These are phyloP conservation scores for Muscidifurax raptorellus DNA, from an alignment of 1,140 invertebrate species.

Conservation along the genomic window DNA sequence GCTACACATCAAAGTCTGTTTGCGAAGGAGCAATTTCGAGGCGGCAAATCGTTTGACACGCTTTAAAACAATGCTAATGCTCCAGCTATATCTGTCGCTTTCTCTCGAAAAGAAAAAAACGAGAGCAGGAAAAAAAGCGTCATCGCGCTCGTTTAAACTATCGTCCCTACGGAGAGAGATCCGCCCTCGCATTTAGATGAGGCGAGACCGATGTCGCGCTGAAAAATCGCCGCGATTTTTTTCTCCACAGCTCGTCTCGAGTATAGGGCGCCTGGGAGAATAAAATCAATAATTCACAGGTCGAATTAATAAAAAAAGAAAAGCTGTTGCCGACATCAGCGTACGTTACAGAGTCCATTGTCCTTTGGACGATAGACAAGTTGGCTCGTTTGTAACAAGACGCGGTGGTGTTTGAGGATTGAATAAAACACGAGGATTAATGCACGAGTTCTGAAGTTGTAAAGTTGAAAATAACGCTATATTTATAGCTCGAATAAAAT, in stretches of 20 bases:
- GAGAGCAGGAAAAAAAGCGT: constrained; percentile 13
- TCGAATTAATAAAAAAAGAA: constrained; percentile 33
- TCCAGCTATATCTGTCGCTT: neutral
- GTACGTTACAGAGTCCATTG: constrained; percentile 18
- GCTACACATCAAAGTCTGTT: no score
- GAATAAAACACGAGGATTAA: constrained; percentile 29
- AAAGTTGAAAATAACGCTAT: neutral
- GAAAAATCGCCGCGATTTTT: constrained; percentile 48
- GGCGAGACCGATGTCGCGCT: constrained; percentile 27
- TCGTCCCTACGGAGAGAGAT: constrained; percentile 29
- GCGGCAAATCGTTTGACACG: constrained; percentile 26
- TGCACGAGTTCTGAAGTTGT: neutral
- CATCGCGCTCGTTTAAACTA: constrained; percentile 36
- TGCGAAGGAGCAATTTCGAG: neutral
- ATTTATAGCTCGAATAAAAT: neutral
- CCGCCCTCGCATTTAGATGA: constrained; percentile 41
- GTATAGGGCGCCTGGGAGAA: neutral
- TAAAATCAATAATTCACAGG: constrained; percentile 47
- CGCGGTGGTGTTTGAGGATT: neutral
- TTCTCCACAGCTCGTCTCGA: no score
- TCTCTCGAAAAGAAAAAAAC: neutral
- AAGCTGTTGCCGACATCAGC: neutral
- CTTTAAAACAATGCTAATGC: constrained; percentile 35
- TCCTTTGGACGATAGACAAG: neutral
- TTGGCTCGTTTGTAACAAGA: constrained; percentile 19